Base-by-base conservation (phyloP, 2,888 invertebrate genomes). In the Cephus rjabovi region DNA sequence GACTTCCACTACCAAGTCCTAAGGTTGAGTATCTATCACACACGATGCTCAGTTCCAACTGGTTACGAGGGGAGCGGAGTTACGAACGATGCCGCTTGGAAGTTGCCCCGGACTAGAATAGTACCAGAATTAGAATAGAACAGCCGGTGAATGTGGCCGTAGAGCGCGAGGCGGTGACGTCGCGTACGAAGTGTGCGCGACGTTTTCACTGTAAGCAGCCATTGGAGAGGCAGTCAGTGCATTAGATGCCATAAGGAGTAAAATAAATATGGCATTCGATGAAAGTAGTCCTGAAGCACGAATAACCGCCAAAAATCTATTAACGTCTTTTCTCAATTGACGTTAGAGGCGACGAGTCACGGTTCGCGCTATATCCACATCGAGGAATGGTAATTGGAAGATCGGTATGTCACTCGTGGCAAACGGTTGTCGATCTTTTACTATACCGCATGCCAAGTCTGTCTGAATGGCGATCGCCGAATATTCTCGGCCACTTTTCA, bases 41-140 rank as follows among this genome's bases (percentile, higher is more conserved):
- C 82, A 81, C 89, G 87, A 83, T 87, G 86, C 85, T 82, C 82
- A 84, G 82, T 83, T 83, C 83, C 86, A 85, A 89, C 89, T 89
- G 89, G 79, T 79, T 78, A 35, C 34, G 79, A 75, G 75, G 85
- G 83, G 56, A 74, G 75, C 71, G 80, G 78, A 78, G 76, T 78
- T 56, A 71, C 76, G 79, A 81, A 78, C 81, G 78, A 71, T 33
- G 71, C 71, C 71, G 71, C 33, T 71, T 71, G 31, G 71, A 71
- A 71, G 71, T 71, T 34, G 23, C 33, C 80, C 79, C 77, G 81
- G 83, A 83, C 86, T 85, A 86, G 86, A 86, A 86, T 85, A 86
- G 84, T 82, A 82, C 81, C 83, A 79, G 82, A 87, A 86, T 86
- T 85, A 86, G 86, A 86, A 86, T 86, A 84, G 83, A 84, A 83